A percentile compares a stretch with the other conserved stretches of the same genome.
Evolutionary conservation across 2,888 invertebrate species (phyloP).

Genomic region (Drosophila yooni): DNA sequence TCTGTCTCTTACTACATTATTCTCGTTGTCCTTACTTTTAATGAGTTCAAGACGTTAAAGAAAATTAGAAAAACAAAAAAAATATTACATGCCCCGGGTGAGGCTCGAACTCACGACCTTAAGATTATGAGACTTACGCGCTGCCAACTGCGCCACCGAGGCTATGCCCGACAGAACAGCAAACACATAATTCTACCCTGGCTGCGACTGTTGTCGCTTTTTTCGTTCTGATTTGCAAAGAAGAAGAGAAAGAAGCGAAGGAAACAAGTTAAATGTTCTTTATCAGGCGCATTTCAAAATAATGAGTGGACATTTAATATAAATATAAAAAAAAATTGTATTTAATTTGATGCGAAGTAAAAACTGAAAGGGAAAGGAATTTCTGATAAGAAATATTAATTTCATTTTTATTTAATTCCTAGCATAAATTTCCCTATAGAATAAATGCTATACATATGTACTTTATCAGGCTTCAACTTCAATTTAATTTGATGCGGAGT

Average conservation of each 20-base stretch:
- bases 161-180: slow-evolving; percentile 62
- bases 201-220: neutral
- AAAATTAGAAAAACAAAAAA: slow-evolving; percentile 21
- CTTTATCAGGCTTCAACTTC: too few relatives aligned
- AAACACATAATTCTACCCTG: slow-evolving; percentile 45
- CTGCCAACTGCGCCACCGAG: slow-evolving; percentile 85
- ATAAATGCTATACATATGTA: too few relatives aligned
- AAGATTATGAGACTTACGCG: slow-evolving; percentile 86
- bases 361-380: neutral
- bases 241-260: neutral
- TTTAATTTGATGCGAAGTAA: neutral
- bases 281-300: neutral
- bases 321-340: neutral
- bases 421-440: neutral
- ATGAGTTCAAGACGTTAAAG: neutral
- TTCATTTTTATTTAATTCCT: neutral
- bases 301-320: neutral
- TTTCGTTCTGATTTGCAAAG: neutral
- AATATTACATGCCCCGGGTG: slow-evolving; percentile 82
- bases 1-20: neutral
- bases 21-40: neutral
- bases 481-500: too few relatives aligned
- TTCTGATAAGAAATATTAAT: neutral
- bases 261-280: neutral
- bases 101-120: slow-evolving; percentile 85